Evolutionary conservation across 1,140 invertebrate species (phyloP).

Genomic region (Calosoma granatense): DNA sequence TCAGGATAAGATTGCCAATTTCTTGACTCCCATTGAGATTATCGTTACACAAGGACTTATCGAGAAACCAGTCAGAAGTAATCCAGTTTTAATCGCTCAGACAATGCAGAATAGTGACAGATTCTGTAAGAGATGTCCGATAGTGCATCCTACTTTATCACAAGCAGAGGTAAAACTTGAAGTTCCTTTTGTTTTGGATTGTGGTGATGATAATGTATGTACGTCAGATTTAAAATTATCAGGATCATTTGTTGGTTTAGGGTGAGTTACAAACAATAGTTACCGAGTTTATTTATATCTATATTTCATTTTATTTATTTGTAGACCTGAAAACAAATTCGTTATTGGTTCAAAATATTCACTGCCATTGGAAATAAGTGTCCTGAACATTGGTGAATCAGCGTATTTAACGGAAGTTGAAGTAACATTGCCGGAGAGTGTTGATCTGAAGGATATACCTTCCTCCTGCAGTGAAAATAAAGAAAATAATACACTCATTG

Average conservation of each 20-base stretch:
- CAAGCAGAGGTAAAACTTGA: constrained; percentile 19
- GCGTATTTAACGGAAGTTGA: constrained; percentile 30
- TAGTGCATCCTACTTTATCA: constrained; percentile 13
- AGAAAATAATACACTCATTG: constrained; percentile 17
- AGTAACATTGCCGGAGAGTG: constrained; percentile 25
- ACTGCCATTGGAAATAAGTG: constrained; percentile 24
- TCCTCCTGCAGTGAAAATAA: constrained; percentile 23
- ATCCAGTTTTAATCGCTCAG: constrained; percentile 5
- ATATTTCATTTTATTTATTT: constrained; percentile 7
- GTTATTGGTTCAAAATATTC: constrained; percentile 30
- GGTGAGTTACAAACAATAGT: constrained; percentile 11
- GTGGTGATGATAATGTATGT: constrained; percentile 32
- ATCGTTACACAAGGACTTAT: constrained; percentile 18
- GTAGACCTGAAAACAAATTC: constrained; percentile 23
- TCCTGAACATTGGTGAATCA: constrained; percentile 31
- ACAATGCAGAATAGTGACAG: constrained; percentile 10
- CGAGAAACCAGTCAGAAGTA: background rate
- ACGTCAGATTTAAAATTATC: constrained; percentile 25
- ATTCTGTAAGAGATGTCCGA: constrained; percentile 16
- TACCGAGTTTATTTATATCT: background rate
- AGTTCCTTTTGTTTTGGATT: constrained; percentile 31
- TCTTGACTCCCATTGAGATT: constrained; percentile 30
- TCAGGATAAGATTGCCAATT: constrained; percentile 26
- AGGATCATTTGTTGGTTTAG: constrained; percentile 15
- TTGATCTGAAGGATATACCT: constrained; percentile 28